Base-by-base conservation (phyloP, 53 echinoderm and acorn worm genomes). In the Pentamera pediparva region DNA sequence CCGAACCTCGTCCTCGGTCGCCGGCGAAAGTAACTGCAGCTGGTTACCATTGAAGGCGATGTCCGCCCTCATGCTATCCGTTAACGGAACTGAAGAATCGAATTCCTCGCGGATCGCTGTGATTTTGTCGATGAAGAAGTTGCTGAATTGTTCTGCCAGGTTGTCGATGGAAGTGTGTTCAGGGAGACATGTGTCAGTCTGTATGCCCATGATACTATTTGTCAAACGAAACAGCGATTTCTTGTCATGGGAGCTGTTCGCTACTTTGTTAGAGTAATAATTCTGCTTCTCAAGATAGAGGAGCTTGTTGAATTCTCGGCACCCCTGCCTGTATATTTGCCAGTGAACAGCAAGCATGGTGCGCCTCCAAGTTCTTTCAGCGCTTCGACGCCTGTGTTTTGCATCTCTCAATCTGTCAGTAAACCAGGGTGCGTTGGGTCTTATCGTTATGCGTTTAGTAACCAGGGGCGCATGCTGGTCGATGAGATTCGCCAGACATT, bases 81-180 rank as follows among this genome's bases (percentile, higher is more conserved):
- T 12, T 1, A 31, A 8, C 0, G 20, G 0, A 4, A 25, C 11
- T 3, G 50, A 1, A 4, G 21, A 5, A n/a, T 6, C 39, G 11
- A 63, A 38, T 24, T 36, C 24, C 4, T 63, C 37, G 18, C 38
- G 39, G 28, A 63, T 63, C 22, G 18, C 64, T 37, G 7, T 40
- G 39, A 76, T 38, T n/a, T 61, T 76, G 41, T 35, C 32, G 20
- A 60, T 61, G 22, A 76, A 76, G 40, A 40, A 60, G 19, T 60
- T 33, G 45, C 47, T 76, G 34, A 76, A 76, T 25, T 61, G 45
- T 27, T 76, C 5, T 13, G 61, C 61, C 9, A 76, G 76, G 19
- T 0, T 39, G n/a, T 76, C 28, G 4, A 40, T 2, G 2, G 40
- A 37, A 35, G 5, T 76, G 76, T 76, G 76, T 3, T 1, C 15